Evolutionary conservation across 2,797 vertebrate genomes (phyloP).

Genomic region (Scolopax rusticola): DNA sequence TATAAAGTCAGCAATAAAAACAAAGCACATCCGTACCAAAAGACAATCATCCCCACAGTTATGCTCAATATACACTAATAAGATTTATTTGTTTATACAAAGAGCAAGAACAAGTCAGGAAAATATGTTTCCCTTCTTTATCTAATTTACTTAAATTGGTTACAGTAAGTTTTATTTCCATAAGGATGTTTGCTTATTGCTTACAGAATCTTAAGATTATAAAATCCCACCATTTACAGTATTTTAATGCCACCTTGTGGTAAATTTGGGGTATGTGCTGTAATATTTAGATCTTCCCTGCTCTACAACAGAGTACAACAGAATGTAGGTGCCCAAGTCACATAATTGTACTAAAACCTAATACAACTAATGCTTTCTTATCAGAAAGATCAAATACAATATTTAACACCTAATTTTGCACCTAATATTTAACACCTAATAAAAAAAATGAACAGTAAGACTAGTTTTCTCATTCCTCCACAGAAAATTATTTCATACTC

Average conservation of each 20-base stretch:
- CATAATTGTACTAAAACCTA: not conserved
- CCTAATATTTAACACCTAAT: too few relatives aligned
- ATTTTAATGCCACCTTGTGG: slow-evolving; percentile 59
- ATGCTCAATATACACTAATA: not conserved
- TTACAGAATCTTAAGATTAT: not conserved
- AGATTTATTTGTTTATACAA: not conserved
- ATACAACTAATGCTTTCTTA: not conserved
- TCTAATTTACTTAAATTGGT: not conserved
- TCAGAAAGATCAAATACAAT: not conserved
- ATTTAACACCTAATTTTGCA: not conserved
- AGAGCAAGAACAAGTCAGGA: not conserved
- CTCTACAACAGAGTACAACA: not conserved
- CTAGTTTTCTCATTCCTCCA: not conserved
- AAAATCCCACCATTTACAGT: not conserved
- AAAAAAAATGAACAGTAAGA: not conserved
- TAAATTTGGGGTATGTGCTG: fast-evolving
- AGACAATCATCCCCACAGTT: not conserved
- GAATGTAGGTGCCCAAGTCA: not conserved
- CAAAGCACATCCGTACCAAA: not conserved
- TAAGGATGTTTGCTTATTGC: not conserved
- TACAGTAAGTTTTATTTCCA: not conserved
- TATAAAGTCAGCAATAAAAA: not conserved
- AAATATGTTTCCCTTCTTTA: not conserved
- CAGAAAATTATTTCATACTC: not conserved
- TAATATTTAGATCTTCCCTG: not conserved